phyloP scores from a whole-genome alignment of 2,888 invertebrate species.

The Timema cristinae region DNA sequence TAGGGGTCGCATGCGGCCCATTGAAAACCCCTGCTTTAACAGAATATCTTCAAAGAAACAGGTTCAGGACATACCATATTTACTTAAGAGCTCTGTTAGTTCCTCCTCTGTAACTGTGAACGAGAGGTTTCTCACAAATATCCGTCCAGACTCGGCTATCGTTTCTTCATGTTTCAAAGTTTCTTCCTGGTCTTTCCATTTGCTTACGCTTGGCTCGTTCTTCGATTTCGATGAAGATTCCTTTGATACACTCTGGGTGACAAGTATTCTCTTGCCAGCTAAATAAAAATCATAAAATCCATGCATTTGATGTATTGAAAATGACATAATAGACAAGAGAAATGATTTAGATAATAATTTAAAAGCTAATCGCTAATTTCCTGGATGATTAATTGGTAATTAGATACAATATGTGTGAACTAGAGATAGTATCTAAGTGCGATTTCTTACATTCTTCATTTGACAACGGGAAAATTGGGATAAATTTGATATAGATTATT shows the following conservation, averaged over 20 bases:
- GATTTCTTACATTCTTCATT: no score
- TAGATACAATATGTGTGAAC: not conserved
- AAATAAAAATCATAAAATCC: no score
- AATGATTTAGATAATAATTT: no score
- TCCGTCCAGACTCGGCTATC: conserved; percentile 84
- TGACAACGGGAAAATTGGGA: not conserved
- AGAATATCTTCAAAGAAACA: no score
- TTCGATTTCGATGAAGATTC: conserved; percentile 35
- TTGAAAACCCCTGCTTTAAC: no score
- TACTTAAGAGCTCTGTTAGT: conserved; percentile 73
- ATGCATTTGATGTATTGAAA: no score
- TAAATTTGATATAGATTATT: not conserved
- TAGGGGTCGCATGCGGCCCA: no score
- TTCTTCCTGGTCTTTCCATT: conserved; percentile 62
- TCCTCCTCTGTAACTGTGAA: conserved; percentile 85
- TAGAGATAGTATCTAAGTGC: no score
- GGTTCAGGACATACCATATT: conserved; percentile 60
- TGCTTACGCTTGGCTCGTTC: conserved; percentile 38
- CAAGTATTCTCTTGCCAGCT: conserved; percentile 59
- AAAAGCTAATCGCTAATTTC: no score
- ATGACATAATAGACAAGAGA: no score
- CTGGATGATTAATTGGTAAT: not conserved
- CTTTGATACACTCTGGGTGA: conserved; percentile 51
- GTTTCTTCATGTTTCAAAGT: conserved; percentile 66
- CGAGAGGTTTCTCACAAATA: conserved; percentile 88